Base-by-base conservation (phyloP, 2,797 vertebrate species). In the Syngnathus acus region DNA sequence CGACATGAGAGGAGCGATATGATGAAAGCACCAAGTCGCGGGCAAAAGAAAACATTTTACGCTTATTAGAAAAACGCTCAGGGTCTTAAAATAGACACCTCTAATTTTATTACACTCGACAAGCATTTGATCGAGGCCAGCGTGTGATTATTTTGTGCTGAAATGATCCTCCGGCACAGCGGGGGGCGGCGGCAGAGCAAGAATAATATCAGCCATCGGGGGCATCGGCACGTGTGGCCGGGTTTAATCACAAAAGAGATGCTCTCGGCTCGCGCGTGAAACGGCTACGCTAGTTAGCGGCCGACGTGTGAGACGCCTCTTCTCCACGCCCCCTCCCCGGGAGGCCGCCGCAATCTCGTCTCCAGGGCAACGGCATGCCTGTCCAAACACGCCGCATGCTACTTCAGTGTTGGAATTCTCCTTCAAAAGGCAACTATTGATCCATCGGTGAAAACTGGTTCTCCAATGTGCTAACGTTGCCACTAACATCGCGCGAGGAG, bases 361-460 rank as follows among this genome's bases (percentile, higher is more conserved):
- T 84, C 86, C 86, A 80, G 76, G 82, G 85, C 84, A 82, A 87
- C 85, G 65, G 59, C 78, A 81, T 74, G 71, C 67, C 58, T 65
- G 68, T 23, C 68, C 47, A 19, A 63, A 19, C 47, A 38, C 67
- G 54, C 47, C 21, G 65, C 68, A 39, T 13, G 43, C 58, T 50
- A 1, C 9, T n/a, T 61, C 59, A 13, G 61, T 0, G 42, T 45
- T 45, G 19, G 7, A 60, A 32, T 62, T n/a, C 50, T n/a, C 19
- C 3, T 64, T 42, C 10, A 43, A 45, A 62, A 14, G 21, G n/a
- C 9, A 10, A 14, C 43, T 26, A 43, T 14, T 11, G 4, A 67
- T 51, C 13, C 6, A 17, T 39, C 17, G 64, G 39, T 1, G 32
- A 21, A 58, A 60, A 19, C 9, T 21, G 9, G 2, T 42, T 40